Conservation (phyloP, 2,888 invertebrate genomes). For the Drosophila imparisetae region DNA sequence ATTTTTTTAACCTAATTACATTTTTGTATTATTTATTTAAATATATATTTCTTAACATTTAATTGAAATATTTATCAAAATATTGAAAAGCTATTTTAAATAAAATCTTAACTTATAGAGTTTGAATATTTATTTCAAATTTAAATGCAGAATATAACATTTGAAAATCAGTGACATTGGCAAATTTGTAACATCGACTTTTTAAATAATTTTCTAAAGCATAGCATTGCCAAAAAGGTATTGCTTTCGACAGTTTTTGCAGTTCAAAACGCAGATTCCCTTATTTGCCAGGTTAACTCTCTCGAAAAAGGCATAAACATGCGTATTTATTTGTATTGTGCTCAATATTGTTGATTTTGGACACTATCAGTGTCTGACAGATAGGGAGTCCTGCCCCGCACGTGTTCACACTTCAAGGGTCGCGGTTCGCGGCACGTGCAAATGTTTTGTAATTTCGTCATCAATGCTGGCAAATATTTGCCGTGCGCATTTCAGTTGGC, state of each 20-base stretch:
- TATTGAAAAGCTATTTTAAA: rapidly evolving
- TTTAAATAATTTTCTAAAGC: neutral
- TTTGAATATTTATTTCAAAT: neutral
- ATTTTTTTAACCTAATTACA: rapidly evolving
- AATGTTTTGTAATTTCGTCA: constrained; percentile 63
- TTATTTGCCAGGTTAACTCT: neutral
- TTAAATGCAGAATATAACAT: neutral
- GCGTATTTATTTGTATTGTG: constrained; percentile 21
- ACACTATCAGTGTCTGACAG: constrained; percentile 54
- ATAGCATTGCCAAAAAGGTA: neutral
- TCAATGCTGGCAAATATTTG: constrained; percentile 68
- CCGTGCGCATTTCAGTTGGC: constrained; percentile 47
- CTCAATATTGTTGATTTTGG: constrained; percentile 73
- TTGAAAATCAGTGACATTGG: too few species aligned
- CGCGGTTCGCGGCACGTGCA: constrained; percentile 67
- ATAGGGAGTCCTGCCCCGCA: constrained; percentile 44
- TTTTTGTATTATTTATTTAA: neutral
- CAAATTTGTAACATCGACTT: too few species aligned
- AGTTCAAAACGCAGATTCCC: neutral
- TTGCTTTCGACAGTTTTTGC: neutral
- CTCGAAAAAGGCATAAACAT: neutral
- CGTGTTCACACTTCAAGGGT: constrained; percentile 81
- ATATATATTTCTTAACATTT: neutral
- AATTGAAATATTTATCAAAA: neutral
- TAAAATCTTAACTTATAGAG: neutral